Conservation (phyloP, 2,113 vertebrate species). For the Odocoileus hemionus region DNA sequence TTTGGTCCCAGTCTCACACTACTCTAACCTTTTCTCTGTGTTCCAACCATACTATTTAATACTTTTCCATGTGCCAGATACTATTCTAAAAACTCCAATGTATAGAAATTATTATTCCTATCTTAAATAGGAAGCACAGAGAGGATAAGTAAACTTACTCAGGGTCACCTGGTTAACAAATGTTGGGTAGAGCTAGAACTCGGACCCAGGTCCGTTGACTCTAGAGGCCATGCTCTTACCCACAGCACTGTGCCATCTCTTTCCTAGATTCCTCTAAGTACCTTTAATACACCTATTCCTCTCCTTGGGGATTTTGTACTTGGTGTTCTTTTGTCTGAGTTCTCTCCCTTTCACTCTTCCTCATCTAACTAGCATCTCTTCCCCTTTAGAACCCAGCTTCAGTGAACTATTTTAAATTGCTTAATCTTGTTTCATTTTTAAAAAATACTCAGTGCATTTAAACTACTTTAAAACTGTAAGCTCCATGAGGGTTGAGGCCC, state of each 20-base stretch:
- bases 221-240: not conserved
- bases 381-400: not conserved
- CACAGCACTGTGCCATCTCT: not conserved
- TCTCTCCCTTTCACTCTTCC: not conserved
- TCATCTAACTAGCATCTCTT: not conserved
- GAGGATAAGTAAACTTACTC: not conserved
- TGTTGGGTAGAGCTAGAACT: not conserved
- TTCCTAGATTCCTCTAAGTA: not conserved
- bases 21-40: not conserved
- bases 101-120: not conserved
- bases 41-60: not conserved
- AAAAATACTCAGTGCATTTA: not conserved
- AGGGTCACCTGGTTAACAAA: not conserved
- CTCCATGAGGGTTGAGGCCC: not conserved
- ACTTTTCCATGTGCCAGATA: not conserved
- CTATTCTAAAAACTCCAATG: not conserved
- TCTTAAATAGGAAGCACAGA: not conserved
- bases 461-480: not conserved
- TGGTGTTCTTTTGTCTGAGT: not conserved
- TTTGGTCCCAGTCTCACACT: not conserved
- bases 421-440: not conserved
- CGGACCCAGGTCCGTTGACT: not conserved
- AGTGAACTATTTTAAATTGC: not conserved
- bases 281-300: not conserved
- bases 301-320: not conserved